These are phyloP conservation scores for Drosophila sechellia DNA, from an alignment of 1,140 invertebrate species.

Conservation along the genomic window DNA sequence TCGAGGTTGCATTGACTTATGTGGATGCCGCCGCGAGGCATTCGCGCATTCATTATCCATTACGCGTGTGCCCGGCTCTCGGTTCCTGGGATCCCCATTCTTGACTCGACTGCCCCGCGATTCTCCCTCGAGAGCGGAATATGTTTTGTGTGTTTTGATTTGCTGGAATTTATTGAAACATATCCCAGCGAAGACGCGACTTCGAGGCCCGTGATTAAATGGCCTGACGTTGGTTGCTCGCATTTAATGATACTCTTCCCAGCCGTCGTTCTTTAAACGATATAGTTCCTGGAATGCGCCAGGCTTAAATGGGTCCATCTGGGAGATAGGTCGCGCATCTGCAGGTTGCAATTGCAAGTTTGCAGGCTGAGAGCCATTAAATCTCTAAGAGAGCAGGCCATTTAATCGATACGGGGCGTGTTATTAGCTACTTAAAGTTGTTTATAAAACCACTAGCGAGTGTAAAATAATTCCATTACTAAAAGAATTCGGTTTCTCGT, in stretches of 20 bases:
- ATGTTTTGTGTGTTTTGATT: slow-evolving; percentile 67
- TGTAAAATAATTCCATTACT: not conserved
- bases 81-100: slow-evolving; percentile 9
- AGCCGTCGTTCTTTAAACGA: slow-evolving; percentile 55
- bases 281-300: slow-evolving; percentile 66
- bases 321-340: slow-evolving; percentile 21
- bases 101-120: not conserved
- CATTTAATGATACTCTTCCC: slow-evolving; percentile 66
- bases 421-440: slow-evolving; percentile 6
- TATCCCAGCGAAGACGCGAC: slow-evolving; percentile 47
- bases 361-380: slow-evolving; percentile 11
- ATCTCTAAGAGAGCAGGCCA: slow-evolving; percentile 7
- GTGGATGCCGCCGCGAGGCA: slow-evolving; percentile 61
- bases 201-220: slow-evolving; percentile 67
- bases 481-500: not conserved
- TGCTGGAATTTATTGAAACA: slow-evolving; percentile 80
- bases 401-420: slow-evolving; percentile 21
- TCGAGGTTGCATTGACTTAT: slow-evolving; percentile 52
- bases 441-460: not conserved
- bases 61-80: slow-evolving; percentile 56
- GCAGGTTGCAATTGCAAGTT: slow-evolving; percentile 43
- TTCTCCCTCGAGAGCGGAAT: slow-evolving; percentile 20
- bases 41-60: slow-evolving; percentile 77
- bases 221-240: slow-evolving; percentile 44
- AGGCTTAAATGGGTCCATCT: slow-evolving; percentile 32